These are phyloP conservation scores for Heliconius melpomene DNA, from an alignment of 1,140 invertebrate species.

Conservation along the genomic window DNA sequence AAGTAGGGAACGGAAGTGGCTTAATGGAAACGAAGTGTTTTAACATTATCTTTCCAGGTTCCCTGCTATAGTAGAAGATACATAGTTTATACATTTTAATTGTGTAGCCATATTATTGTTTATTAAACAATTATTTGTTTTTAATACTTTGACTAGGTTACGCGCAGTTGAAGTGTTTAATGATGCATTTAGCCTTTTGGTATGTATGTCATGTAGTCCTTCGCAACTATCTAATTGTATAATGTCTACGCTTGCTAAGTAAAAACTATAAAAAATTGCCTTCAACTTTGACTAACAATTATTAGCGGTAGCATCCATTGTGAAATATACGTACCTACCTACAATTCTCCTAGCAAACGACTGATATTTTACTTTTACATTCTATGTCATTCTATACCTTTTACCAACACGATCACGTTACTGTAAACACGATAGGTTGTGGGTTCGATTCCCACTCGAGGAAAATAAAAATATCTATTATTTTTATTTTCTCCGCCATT, in stretches of 20 bases:
- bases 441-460: too few relatives aligned
- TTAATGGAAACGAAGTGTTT: too few relatives aligned
- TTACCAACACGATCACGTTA: too few relatives aligned
- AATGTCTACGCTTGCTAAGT: neutral
- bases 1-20: too few relatives aligned
- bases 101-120: neutral
- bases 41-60: too few relatives aligned
- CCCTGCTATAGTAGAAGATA: too few relatives aligned
- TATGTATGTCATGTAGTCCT: neutral
- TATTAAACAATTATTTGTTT: neutral
- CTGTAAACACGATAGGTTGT: too few relatives aligned
- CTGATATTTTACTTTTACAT: neutral
- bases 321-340: neutral
- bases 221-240: neutral
- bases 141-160: neutral
- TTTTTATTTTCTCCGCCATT: too few relatives aligned
- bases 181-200: slow-evolving; percentile 29
- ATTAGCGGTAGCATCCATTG: neutral
- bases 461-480: too few relatives aligned
- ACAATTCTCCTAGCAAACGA: neutral
- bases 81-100: neutral
- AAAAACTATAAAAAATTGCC: neutral
- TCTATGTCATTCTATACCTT: too few relatives aligned
- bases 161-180: slow-evolving; percentile 18
- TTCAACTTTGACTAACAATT: neutral